phyloP scores from a whole-genome alignment of 2,113 vertebrate species.

The Scophthalmus maximus region DNA sequence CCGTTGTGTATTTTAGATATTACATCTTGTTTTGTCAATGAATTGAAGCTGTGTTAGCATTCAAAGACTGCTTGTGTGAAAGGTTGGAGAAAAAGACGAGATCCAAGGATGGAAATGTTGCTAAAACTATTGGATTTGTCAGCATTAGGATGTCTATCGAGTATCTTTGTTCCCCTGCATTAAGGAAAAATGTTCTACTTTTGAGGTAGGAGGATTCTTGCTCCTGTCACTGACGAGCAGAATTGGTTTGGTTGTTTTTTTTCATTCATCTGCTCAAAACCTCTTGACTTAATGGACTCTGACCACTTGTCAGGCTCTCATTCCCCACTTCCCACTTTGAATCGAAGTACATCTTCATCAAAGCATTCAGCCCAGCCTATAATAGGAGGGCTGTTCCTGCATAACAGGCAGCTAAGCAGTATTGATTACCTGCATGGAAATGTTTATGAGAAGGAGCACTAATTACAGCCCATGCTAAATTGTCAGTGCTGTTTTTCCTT shows the following conservation, averaged over 20 bases:
- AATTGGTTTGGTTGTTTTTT: background rate
- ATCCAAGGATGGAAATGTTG: background rate
- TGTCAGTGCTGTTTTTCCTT: background rate
- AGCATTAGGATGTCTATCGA: background rate
- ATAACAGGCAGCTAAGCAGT: background rate
- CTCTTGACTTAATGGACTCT: constrained; percentile 8
- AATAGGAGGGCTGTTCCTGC: background rate
- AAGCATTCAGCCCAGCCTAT: background rate
- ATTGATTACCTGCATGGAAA: background rate
- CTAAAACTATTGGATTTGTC: background rate
- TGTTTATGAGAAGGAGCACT: background rate
- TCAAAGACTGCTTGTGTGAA: no score
- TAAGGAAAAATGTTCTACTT: background rate
- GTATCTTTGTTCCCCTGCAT: background rate
- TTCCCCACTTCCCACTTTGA: background rate
- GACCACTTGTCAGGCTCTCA: constrained; percentile 4
- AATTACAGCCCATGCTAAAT: background rate
- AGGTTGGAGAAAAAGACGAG: no score
- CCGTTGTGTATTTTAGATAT: no score
- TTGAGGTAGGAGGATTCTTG: background rate
- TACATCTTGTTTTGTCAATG: no score
- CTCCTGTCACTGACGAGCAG: background rate
- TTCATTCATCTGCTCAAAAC: constrained; percentile 2
- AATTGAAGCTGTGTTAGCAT: no score
- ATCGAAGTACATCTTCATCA: background rate